Evolutionary conservation across 1,140 invertebrate species (phyloP).

Genomic region (Metopolophium dirhodum): DNA sequence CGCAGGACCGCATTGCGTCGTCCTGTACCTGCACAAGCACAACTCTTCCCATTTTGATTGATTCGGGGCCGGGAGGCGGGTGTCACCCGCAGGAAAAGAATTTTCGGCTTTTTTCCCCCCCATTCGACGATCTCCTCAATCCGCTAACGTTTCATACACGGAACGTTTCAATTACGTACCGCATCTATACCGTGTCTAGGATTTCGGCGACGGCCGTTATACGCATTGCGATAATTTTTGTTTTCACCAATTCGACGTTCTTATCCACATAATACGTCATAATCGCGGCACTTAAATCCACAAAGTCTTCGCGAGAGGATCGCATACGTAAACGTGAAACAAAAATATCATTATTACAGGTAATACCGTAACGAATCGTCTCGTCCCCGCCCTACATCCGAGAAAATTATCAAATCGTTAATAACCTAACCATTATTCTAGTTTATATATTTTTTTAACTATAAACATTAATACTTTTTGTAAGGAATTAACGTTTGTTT

Average conservation of each 20-base stretch:
- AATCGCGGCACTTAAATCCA: no score
- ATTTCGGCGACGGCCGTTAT: background rate
- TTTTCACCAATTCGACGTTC: background rate
- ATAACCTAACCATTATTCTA: background rate
- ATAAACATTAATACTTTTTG: background rate
- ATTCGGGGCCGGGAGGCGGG: conserved; percentile 37
- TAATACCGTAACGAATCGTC: background rate
- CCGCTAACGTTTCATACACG: background rate
- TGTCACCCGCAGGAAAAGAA: conserved; percentile 40
- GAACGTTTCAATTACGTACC: conserved; percentile 16
- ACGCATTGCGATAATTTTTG: background rate
- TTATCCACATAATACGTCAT: background rate
- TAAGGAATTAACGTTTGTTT: background rate
- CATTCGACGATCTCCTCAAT: background rate
- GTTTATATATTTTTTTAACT: background rate
- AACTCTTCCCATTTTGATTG: conserved; percentile 56
- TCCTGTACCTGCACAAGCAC: conserved; percentile 54
- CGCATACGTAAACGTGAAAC: no score
- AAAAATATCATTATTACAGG: no score
- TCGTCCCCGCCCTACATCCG: background rate
- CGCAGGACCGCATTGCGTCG: conserved; percentile 57
- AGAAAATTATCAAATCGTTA: background rate
- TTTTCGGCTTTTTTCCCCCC: conserved; percentile 3
- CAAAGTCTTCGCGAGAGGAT: no score
- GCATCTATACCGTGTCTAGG: background rate